Evolutionary conservation across 2,113 vertebrate genomes (phyloP).

Genomic region (Grammatotria lemairii): DNA sequence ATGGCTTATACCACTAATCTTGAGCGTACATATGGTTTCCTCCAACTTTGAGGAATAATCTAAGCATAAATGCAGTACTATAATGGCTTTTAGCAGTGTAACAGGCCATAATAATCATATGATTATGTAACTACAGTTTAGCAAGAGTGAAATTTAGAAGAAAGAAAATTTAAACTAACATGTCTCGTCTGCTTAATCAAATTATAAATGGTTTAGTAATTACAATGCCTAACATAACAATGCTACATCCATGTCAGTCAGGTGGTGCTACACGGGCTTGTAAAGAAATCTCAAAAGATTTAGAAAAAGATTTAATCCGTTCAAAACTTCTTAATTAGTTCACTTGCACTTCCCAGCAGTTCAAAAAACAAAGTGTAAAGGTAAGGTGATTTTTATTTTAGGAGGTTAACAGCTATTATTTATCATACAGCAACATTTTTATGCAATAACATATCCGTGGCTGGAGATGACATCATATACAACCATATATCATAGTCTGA

Average conservation of each 20-base stretch:
- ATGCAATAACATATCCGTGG: neutral
- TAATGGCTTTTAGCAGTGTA: neutral
- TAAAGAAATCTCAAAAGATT: neutral
- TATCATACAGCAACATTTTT: neutral
- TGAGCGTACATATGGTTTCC: neutral
- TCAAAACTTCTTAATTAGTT: neutral
- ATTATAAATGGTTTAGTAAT: neutral
- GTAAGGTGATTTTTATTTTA: neutral
- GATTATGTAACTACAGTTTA: neutral
- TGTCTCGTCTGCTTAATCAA: neutral
- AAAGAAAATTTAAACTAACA: neutral
- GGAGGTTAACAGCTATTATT: neutral
- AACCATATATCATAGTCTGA: neutral
- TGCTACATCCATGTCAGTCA: neutral
- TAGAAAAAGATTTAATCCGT: rapidly evolving
- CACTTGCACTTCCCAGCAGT: rapidly evolving
- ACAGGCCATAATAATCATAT: neutral
- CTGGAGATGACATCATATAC: neutral
- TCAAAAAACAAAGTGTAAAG: neutral
- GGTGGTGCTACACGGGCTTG: neutral
- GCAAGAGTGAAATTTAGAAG: neutral
- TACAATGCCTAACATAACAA: neutral
- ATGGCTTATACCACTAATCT: neutral
- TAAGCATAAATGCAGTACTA: rapidly evolving
- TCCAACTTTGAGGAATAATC: neutral